Evolutionary conservation across 1,140 invertebrate species (phyloP).

Genomic region (Anoplolepis gracilipes): DNA sequence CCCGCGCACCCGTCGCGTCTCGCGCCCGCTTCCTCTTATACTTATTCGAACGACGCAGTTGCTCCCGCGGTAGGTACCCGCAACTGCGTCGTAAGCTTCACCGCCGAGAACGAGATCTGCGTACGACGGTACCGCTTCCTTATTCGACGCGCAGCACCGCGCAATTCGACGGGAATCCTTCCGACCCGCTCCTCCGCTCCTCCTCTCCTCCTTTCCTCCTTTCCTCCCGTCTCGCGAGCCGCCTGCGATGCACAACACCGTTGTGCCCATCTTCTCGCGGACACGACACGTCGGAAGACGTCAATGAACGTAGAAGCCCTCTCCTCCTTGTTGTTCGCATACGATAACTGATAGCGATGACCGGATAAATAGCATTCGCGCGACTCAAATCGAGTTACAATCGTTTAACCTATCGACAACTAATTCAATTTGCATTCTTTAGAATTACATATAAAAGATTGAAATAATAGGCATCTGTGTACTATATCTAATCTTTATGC

Average conservation of each 20-base stretch:
- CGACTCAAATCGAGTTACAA: conserved; percentile 1
- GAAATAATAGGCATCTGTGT: background rate
- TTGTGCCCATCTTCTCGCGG: conserved; percentile 16
- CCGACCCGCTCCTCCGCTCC: background rate
- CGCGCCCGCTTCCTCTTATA: conserved; percentile 61
- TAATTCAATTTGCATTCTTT: background rate
- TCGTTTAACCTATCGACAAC: conserved; percentile 9
- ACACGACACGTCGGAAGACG: conserved; percentile 51
- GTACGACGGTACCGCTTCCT: conserved; percentile 63
- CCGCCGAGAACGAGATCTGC: conserved; percentile 65
- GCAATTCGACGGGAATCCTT: conserved; percentile 22
- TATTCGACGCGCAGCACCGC: conserved; percentile 62
- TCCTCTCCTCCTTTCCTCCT: too few species aligned
- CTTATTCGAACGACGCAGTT: conserved; percentile 78
- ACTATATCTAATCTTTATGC: background rate
- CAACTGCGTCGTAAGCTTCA: conserved; percentile 74
- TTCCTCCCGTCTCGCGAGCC: background rate
- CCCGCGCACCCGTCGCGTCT: conserved; percentile 29
- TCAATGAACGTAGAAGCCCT: conserved; percentile 47
- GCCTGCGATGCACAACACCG: background rate
- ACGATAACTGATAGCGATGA: conserved; percentile 32
- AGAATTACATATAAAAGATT: background rate
- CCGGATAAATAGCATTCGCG: conserved; percentile 36
- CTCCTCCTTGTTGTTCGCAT: background rate
- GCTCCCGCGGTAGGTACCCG: conserved; percentile 72